Evolutionary conservation across 2,797 vertebrate species (phyloP), one percentile per base, ranked within the genome.

Genomic region (Amphiprion clarkii): DNA sequence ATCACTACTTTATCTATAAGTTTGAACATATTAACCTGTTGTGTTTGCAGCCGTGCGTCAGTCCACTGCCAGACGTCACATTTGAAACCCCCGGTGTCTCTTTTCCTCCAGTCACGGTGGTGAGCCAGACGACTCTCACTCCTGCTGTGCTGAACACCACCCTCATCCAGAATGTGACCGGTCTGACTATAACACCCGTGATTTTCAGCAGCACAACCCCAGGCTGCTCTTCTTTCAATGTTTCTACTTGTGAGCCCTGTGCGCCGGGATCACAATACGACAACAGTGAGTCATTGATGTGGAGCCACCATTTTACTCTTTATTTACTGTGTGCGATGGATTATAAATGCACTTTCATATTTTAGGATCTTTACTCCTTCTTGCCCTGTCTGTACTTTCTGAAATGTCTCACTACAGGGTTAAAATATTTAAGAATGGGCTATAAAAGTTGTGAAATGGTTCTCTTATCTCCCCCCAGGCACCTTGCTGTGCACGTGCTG

Each of bases 401-500:
- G 17, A 46, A 5, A 46, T 46, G 19, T 19, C 44, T 46, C 13
- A 46, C 17, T 5, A 46, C 17, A 46, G 44, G 44, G 2, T 46
- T 46, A 19, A 19, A 19, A n/a, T 21, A 42, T 42, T 13, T 42
- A 14, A 42, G 40, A 42, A 49, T 21, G 8, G 48, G 21, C 2
- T 11, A 10, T 49, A 8, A n/a, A 31, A 49, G 3, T n/a, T 2
- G 17, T 9, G 7, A 10, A 36, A 36, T 36, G 33, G 1, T 36
- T 36, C 9, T 9, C n/a, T 10, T 10, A 9, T 67, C 8, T 40
- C 14, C 69, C 36, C 33, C 0, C 61, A 97, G 97, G 89, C 63
- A 95, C 93, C 5, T 70, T 91, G 86, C 88, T 92, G 82, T 98
- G 97, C 81, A 90, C 71, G 0, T 97, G 97, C 86, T 98, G 97